Evolutionary conservation across 2,888 invertebrate genomes (phyloP).

Genomic region (Cyclophora punctaria): DNA sequence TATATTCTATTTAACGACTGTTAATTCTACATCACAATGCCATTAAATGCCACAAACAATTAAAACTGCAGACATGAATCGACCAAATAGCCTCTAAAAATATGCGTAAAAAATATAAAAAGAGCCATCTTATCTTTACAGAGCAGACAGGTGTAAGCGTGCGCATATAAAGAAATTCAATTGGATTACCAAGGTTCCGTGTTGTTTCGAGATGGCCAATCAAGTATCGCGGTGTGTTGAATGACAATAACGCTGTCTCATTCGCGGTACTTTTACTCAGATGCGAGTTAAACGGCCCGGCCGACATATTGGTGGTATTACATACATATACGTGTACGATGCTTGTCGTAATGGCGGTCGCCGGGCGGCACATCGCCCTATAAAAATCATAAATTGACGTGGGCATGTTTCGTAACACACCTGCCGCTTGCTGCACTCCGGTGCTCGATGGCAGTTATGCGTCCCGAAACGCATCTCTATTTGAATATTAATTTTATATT

Average conservation of each 20-base stretch:
- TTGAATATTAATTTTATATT: too few relatives aligned
- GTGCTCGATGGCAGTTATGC: conserved; percentile 3
- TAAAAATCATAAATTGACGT: conserved; percentile 58
- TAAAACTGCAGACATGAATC: too few relatives aligned
- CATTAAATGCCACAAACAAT: too few relatives aligned
- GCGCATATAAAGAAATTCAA: conserved; percentile 23
- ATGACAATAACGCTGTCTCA: conserved; percentile 21
- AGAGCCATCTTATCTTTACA: conserved; percentile 19
- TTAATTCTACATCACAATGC: too few relatives aligned
- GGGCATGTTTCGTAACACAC: conserved; percentile 51
- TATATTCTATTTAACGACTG: too few relatives aligned
- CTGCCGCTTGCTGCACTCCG: conserved; percentile 30
- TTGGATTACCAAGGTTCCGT: conserved; percentile 15
- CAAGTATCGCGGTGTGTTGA: conserved; percentile 22
- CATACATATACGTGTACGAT: conserved; percentile 37
- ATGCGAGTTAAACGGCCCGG: conserved; percentile 30
- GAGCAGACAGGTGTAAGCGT: conserved; percentile 23
- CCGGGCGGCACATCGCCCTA: conserved; percentile 42
- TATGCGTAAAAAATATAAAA: background rate
- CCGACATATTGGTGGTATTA: conserved; percentile 40
- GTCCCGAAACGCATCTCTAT: too few relatives aligned
- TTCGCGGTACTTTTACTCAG: conserved; percentile 22
- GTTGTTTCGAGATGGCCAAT: conserved; percentile 22
- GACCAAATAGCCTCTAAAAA: too few relatives aligned
- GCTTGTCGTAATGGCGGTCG: conserved; percentile 57